These are phyloP conservation scores for Seriola dumerili DNA, from an alignment of 2,113 vertebrate species.

Conservation along the genomic window DNA sequence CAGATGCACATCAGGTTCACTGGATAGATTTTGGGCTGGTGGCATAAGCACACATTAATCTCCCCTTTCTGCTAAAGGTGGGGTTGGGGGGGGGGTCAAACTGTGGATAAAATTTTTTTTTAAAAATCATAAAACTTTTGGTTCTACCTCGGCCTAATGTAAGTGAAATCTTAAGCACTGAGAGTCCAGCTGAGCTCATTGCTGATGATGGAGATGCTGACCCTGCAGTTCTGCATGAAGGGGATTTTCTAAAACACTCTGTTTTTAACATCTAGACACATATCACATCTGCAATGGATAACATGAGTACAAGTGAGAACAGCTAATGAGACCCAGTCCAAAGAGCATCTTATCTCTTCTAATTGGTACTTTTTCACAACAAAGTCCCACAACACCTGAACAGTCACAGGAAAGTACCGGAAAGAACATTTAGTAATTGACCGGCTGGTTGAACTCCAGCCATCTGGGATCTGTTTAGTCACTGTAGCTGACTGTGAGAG, in stretches of 20 bases:
- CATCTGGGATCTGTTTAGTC: not conserved
- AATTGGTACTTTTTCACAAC: not conserved
- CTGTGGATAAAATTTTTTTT: not conserved
- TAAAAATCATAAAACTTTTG: not conserved
- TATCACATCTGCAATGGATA: not conserved
- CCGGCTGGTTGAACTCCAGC: not conserved
- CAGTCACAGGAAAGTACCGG: constrained; percentile 39
- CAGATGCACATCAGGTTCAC: constrained; percentile 5
- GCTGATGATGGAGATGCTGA: not conserved
- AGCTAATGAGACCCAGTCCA: not conserved
- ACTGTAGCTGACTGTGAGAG: not conserved
- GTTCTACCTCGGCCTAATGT: not conserved
- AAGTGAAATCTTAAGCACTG: not conserved
- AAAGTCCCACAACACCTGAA: constrained; percentile 15
- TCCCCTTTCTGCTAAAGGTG: no score
- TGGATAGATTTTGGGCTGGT: no score
- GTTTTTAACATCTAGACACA: not conserved
- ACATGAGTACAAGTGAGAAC: not conserved
- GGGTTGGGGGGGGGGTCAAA: no score
- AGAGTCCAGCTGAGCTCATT: not conserved
- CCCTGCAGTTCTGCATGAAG: not conserved
- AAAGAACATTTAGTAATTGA: constrained; percentile 28
- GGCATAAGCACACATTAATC: no score
- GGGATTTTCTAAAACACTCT: not conserved
- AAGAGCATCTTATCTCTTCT: not conserved